Evolutionary conservation across 2,888 invertebrate genomes (phyloP), one percentile per base, ranked within the genome.

Genomic region (Stenolophus ochropezus): DNA sequence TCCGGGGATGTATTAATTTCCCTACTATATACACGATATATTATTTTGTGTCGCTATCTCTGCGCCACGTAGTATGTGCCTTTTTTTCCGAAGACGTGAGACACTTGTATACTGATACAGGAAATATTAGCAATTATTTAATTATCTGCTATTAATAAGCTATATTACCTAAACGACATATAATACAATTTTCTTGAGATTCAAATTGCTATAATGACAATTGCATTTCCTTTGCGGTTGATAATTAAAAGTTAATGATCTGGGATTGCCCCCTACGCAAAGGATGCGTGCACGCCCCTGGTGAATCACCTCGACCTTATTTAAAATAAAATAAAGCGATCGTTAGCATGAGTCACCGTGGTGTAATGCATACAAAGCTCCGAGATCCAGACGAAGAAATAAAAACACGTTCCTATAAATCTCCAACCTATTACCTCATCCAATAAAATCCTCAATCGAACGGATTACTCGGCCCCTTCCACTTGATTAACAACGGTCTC

Each of bases 261-360:
- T 42, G 33, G 11, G 33, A 42, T 42, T 42, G 18, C 14, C 25
- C 25, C 61, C 61, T 25, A 14, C 61, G n/a, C 61, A 8, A 4
- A 25, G 23, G 11, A 21, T 14, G 23, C 11, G 11, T 25, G 4
- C 61, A n/a, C 25, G 25, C 61, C 61, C 23, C 33, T 16, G 8
- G 18, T 69, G 65, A 69, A 33, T 33, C 65, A 69, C 65, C 65
- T 69, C 65, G 65, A 42, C 65, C 65, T 69, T 69, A 69, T 69
- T 69, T 69, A 69, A 69, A 69, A 33, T 69, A 69, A 69, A 69
- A 69, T 69, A 69, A 27, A 69, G 16, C 42, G 65, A 69, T 69
- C 18, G 33, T 33, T 42, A 33, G 65, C 65, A 69, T 69, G 65
- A 69, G 18, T 69, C 65, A 69, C 65, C 8, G 33, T 18, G 65